phyloP scores from a whole-genome alignment of 2,888 invertebrate genomes.

The Bellardia bayeri region DNA sequence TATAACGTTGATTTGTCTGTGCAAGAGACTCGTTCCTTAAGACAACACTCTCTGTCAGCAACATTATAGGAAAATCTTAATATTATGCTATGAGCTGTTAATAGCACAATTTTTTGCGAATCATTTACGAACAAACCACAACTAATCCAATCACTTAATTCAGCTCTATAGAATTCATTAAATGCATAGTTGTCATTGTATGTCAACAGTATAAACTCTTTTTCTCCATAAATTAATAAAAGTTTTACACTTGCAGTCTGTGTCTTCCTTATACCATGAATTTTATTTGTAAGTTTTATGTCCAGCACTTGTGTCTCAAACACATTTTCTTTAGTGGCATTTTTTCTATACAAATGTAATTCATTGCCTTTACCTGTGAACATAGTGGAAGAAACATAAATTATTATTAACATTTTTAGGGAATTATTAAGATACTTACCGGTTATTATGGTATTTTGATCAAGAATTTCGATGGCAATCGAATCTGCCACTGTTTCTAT shows the following conservation, averaged over 20 bases:
- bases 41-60: constrained; percentile 23
- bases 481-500: constrained; percentile 74
- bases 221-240: constrained; percentile 74
- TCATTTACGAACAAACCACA: constrained; percentile 85
- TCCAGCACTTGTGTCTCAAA: constrained; percentile 42
- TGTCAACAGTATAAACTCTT: constrained; percentile 71
- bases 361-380: constrained; percentile 75
- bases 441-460: constrained; percentile 66
- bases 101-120: constrained; percentile 85
- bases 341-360: constrained; percentile 70
- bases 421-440: constrained; percentile 54
- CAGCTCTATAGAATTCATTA: constrained; percentile 65
- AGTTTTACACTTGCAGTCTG: constrained; percentile 10
- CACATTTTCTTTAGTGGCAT: constrained; percentile 1
- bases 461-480: constrained; percentile 73
- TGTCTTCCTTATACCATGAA: constrained; percentile 73
- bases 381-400: too few species aligned
- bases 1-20: constrained; percentile 85
- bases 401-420: neutral
- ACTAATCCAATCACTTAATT: constrained; percentile 88
- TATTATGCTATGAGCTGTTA: constrained; percentile 88
- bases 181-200: constrained; percentile 53
- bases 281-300: constrained; percentile 68
- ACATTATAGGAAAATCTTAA: constrained; percentile 82
- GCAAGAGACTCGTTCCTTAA: constrained; percentile 71